Conservation (phyloP, 2,797 vertebrate genomes). For the Salarias fasciatus region DNA sequence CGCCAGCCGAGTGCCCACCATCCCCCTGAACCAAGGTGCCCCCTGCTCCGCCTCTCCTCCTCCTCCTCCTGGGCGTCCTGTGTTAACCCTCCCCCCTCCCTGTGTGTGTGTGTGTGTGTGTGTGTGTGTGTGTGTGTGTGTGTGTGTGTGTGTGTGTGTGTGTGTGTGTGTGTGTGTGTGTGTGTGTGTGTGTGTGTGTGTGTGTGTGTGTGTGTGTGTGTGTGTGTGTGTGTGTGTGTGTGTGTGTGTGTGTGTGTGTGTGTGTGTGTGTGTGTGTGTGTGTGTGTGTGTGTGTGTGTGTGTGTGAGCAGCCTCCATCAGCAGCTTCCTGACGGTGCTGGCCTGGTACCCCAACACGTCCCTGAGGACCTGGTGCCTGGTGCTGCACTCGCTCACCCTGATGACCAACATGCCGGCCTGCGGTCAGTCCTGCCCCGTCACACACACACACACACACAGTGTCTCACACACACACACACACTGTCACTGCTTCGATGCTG, state of each 20-base stretch:
- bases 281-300: slow-evolving; percentile 1
- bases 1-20: slow-evolving; percentile 93
- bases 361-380: slow-evolving; percentile 97
- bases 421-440: slow-evolving; percentile 82
- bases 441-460: background rate
- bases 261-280: no score
- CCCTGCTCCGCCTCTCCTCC: no score
- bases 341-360: slow-evolving; percentile 98
- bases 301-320: slow-evolving; percentile 89
- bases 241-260: no score
- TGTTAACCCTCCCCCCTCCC: background rate
- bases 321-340: slow-evolving; percentile 95
- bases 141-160: no score
- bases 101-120: slow-evolving; percentile 16
- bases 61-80: background rate
- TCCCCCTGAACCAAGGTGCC: slow-evolving; percentile 95
- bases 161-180: no score
- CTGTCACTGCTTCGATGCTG: no score
- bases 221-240: no score
- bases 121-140: no score
- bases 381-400: slow-evolving; percentile 96
- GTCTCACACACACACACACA: no score
- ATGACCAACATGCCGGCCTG: slow-evolving; percentile 98
- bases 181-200: no score
- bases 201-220: no score